Base-by-base conservation (phyloP, 2,797 vertebrate species). In the Betta splendens region DNA sequence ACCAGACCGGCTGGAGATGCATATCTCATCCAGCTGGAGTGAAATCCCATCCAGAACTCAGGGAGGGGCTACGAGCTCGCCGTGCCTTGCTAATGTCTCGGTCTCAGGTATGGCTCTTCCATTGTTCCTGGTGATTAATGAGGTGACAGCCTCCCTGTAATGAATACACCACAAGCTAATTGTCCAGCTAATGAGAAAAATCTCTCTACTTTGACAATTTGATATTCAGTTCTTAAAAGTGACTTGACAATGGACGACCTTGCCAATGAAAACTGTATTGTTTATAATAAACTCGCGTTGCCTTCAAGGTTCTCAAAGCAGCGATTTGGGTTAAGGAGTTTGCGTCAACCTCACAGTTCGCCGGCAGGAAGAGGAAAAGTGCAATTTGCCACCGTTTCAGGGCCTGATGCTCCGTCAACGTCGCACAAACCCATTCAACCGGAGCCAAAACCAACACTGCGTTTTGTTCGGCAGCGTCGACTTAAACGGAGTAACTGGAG, bases 171-270 rank as follows among this genome's bases (percentile, higher is more conserved):
- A 77, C 71, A 71, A 81, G 80, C 76, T 88, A 87, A 89, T 87
- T 89, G 83, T 87, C 73, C 77, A 79, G 73, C 86, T 90, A 90
- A 89, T 87, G 85, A 85, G 85, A 87, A 88, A 87, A 82, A 85
- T 85, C 80, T 85, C 79, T 80, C 59, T 22, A 83, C 83, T 87
- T 85, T 85, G 77, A 88, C 75, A 84, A 77, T 80, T 82, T 84
- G 80, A 84, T 83, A 78, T 83, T 76, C 63, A 68, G 47, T 87
- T 78, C 84, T 64, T 52, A 71, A 80, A 87, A 80, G 81, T 86
- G 73, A 83, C 82, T 87, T 44, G 31, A 65, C 46, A 79, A 82
- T 72, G 60, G 69, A 83, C 52, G 77, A 86, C 85, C 87, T 85
- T 83, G 77, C 62, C 77, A 78, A 75, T 75, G 80, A 79, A 71